Conservation (phyloP, 2,888 invertebrate species). For the Machimus atricapillus region DNA sequence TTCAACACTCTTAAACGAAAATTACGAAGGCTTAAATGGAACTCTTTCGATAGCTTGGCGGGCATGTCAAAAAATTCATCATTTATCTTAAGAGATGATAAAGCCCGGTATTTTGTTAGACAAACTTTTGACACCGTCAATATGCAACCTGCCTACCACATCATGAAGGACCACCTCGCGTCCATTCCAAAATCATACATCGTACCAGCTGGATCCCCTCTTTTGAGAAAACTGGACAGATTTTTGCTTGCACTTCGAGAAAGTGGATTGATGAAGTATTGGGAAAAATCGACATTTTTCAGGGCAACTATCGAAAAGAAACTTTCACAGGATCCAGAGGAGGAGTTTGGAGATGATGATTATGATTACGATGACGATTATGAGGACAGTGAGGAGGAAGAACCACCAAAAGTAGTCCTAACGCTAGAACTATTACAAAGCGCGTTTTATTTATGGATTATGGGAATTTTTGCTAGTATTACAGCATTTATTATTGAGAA, state of each 20-base stretch:
- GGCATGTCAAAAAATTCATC: slow-evolving; percentile 42
- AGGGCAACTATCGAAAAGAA: slow-evolving; percentile 30
- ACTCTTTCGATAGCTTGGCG: not conserved
- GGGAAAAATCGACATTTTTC: slow-evolving; percentile 50
- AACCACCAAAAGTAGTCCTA: slow-evolving; percentile 50
- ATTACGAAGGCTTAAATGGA: not conserved
- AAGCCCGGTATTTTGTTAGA: slow-evolving; percentile 52
- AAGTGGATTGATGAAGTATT: slow-evolving; percentile 55
- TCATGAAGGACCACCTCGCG: slow-evolving; percentile 55
- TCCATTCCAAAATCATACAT: slow-evolving; percentile 54
- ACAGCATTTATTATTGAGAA: slow-evolving; percentile 48
- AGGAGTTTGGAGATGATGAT: slow-evolving; percentile 26
- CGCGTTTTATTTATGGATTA: slow-evolving; percentile 56
- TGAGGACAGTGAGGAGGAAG: slow-evolving; percentile 45
- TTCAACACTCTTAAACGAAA: not conserved
- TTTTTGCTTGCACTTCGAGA: slow-evolving; percentile 53
- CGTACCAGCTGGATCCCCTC: slow-evolving; percentile 53
- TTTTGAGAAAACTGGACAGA: slow-evolving; percentile 53
- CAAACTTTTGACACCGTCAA: slow-evolving; percentile 52
- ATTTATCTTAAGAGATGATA: slow-evolving; percentile 54
- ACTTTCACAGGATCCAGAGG: slow-evolving; percentile 35
- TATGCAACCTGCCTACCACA: slow-evolving; percentile 55
- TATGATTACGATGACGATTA: not conserved
- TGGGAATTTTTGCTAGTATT: slow-evolving; percentile 52
- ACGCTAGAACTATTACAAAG: slow-evolving; percentile 56